phyloP scores from a whole-genome alignment of 2,113 vertebrate species.

The Glaucidium brasilianum region DNA sequence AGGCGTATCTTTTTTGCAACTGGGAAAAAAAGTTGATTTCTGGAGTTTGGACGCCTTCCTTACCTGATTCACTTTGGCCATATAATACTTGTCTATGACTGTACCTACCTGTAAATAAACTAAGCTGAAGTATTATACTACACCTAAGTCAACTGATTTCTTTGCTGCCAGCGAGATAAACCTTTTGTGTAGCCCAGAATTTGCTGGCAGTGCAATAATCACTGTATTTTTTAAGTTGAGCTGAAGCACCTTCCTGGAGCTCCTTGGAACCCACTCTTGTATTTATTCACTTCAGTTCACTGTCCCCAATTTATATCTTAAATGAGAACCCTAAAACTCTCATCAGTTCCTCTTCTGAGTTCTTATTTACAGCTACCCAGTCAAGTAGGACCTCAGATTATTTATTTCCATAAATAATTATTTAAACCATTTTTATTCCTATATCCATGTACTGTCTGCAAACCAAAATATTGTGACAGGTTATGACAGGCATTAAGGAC shows the following conservation, averaged over 20 bases:
- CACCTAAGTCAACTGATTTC: neutral
- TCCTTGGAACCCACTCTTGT: neutral
- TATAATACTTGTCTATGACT: neutral
- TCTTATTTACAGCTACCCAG: neutral
- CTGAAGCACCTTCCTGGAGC: neutral
- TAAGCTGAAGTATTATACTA: neutral
- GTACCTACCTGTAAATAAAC: neutral
- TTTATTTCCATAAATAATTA: neutral
- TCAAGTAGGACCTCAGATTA: neutral
- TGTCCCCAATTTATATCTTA: neutral
- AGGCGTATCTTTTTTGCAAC: neutral
- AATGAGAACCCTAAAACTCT: neutral
- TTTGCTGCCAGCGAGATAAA: neutral
- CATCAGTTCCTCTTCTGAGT: neutral
- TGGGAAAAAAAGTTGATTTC: neutral
- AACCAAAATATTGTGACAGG: rapidly evolving
- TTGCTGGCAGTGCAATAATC: neutral
- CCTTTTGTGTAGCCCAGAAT: neutral
- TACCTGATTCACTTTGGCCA: neutral
- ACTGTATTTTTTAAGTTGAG: neutral
- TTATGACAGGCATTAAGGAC: neutral
- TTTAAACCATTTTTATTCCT: neutral
- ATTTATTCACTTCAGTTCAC: neutral
- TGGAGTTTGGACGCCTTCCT: neutral
- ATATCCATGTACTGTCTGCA: neutral